Percentiles rank a stretch among this genome's conserved stretches.
phyloP scores from a whole-genome alignment of 2,113 vertebrate species.

The Melanerpes aurifrons region DNA sequence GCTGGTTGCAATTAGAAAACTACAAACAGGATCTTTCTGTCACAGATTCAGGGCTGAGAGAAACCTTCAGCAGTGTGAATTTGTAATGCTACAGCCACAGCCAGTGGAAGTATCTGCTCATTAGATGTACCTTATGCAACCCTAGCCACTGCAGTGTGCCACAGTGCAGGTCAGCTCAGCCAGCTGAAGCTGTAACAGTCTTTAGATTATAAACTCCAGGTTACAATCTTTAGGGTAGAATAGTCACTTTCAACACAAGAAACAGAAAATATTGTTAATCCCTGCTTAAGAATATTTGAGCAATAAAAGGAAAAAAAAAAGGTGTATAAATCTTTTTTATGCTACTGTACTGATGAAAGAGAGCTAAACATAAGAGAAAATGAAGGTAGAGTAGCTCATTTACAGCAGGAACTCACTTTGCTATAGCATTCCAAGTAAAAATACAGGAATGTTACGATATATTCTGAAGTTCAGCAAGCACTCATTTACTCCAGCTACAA shows the following conservation, averaged over 20 bases:
- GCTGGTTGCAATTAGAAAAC: conserved; percentile 31
- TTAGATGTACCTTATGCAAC: rapidly evolving
- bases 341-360: background rate
- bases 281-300: background rate
- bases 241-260: background rate
- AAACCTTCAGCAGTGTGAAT: background rate
- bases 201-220: background rate
- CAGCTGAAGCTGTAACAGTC: background rate
- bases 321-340: background rate
- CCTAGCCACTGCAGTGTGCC: background rate
- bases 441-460: background rate
- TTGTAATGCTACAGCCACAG: background rate
- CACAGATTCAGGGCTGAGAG: background rate
- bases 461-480: background rate
- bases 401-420: background rate
- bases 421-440: background rate
- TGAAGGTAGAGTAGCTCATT: background rate
- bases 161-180: background rate
- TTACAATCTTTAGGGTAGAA: background rate
- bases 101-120: background rate
- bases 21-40: conserved; percentile 5
- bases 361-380: background rate
- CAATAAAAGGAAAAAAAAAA: background rate
- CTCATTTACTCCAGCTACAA: background rate
- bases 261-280: background rate